phyloP scores from a whole-genome alignment of 1,140 invertebrate species.

The Pogonus chalceus region DNA sequence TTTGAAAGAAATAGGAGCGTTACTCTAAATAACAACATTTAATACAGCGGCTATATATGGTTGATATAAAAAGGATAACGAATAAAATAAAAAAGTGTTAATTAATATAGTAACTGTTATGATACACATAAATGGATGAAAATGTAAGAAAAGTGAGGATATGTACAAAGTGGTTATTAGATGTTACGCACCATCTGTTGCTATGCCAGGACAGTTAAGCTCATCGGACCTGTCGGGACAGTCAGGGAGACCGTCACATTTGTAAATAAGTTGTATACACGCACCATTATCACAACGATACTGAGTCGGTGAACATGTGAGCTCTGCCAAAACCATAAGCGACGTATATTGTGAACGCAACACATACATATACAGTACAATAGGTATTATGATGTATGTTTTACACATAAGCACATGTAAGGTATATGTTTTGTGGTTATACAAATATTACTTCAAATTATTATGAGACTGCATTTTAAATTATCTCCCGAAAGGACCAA shows the following conservation, averaged over 20 bases:
- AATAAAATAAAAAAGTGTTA: background rate
- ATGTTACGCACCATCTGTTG: background rate
- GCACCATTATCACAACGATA: constrained; percentile 39
- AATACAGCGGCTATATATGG: too few relatives aligned
- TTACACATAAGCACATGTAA: constrained; percentile 4
- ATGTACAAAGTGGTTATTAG: background rate
- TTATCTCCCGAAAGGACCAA: too few relatives aligned
- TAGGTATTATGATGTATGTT: too few relatives aligned
- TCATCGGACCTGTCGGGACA: constrained; percentile 49
- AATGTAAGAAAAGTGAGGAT: background rate
- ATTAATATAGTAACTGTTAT: background rate
- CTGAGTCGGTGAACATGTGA: constrained; percentile 21
- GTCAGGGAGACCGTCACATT: constrained; percentile 41
- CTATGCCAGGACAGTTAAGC: constrained; percentile 31
- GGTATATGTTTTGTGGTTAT: too few relatives aligned
- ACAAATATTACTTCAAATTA: too few relatives aligned
- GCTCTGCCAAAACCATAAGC: constrained; percentile 1
- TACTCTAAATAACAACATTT: background rate
- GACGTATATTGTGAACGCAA: background rate
- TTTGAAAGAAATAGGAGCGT: background rate
- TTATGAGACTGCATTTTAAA: too few relatives aligned
- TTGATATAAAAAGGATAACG: too few relatives aligned
- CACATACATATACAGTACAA: background rate
- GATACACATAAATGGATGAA: background rate
- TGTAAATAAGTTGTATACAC: constrained; percentile 21